These are phyloP conservation scores for Cyprinella venusta DNA, from an alignment of 2,797 vertebrate species.

Conservation along the genomic window DNA sequence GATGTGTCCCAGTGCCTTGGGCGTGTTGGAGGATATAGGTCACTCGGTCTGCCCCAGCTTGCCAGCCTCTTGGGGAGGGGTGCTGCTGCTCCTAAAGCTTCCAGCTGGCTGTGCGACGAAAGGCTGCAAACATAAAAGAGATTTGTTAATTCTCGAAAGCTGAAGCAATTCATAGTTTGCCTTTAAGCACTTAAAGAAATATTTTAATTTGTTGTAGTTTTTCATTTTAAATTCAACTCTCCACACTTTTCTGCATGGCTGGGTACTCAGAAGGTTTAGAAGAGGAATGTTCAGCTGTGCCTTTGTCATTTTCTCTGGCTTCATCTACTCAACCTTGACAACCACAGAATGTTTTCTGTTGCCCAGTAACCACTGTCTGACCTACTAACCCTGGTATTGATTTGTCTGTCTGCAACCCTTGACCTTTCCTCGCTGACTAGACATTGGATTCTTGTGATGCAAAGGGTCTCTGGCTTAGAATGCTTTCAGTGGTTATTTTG, in stretches of 20 bases:
- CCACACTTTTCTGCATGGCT: conserved; percentile 24
- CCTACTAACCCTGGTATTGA: conserved; percentile 72
- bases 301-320: conserved; percentile 45
- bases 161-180: conserved; percentile 36
- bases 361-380: conserved; percentile 69
- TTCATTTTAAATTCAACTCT: conserved; percentile 28
- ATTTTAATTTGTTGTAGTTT: conserved; percentile 23
- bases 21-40: conserved; percentile 74
- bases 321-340: conserved; percentile 65
- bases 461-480: conserved; percentile 60
- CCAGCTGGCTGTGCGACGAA: conserved; percentile 65
- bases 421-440: conserved; percentile 67
- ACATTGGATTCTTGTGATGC: conserved; percentile 67
- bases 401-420: conserved; percentile 73
- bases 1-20: conserved; percentile 69
- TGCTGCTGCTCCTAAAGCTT: conserved; percentile 59
- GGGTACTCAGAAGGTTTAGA: conserved; percentile 50
- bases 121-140: conserved; percentile 71
- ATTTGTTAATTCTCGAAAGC: conserved; percentile 66
- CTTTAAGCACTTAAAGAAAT: conserved; percentile 31
- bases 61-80: conserved; percentile 69
- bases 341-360: conserved; percentile 66
- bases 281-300: conserved; percentile 38
- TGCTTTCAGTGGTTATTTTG: background rate
- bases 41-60: conserved; percentile 73